Evolutionary conservation across 2,113 vertebrate genomes (phyloP).

Genomic region (Vulpes lagopus): DNA sequence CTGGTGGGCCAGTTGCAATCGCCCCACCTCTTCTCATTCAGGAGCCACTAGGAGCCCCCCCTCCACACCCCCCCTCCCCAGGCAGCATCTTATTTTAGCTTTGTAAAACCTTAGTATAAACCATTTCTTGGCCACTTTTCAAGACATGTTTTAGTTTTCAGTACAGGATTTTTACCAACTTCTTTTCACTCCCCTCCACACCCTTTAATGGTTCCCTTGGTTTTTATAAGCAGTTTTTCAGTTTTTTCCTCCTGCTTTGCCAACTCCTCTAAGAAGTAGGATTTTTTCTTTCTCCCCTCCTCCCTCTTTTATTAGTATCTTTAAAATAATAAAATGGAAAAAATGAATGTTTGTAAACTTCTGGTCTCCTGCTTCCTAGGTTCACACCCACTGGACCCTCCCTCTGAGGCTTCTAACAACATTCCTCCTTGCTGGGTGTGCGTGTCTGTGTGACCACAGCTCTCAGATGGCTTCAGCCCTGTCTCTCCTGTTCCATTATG

Average conservation of each 20-base stretch:
- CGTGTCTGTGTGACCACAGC: not conserved
- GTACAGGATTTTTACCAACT: slow-evolving; percentile 5
- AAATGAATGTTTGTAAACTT: slow-evolving; percentile 14
- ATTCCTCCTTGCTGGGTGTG: not conserved
- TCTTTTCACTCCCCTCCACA: not conserved
- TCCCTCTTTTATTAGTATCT: slow-evolving; percentile 47
- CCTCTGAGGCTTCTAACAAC: slow-evolving; percentile 14
- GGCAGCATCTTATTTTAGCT: not conserved
- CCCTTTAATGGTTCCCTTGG: not conserved
- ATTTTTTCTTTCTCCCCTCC: not conserved
- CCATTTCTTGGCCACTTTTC: not conserved
- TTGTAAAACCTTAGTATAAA: slow-evolving; percentile 16
- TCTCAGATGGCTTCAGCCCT: not conserved
- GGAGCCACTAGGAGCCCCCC: not conserved
- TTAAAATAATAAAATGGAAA: slow-evolving; percentile 63
- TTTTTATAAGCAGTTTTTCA: slow-evolving; percentile 63
- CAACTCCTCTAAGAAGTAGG: slow-evolving; percentile 68
- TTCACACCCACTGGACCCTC: slow-evolving; percentile 65
- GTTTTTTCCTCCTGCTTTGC: slow-evolving; percentile 68
- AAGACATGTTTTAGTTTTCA: slow-evolving; percentile 52
- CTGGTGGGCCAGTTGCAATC: accelerated
- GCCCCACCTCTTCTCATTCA: accelerated
- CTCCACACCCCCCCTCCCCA: too few relatives aligned
- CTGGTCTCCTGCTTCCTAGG: slow-evolving; percentile 72
- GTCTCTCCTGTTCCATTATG: not conserved